Percentiles rank a stretch among this genome's conserved stretches.
phyloP scores from a whole-genome alignment of 2,888 invertebrate species.

The Nemotelus nigrinus region DNA sequence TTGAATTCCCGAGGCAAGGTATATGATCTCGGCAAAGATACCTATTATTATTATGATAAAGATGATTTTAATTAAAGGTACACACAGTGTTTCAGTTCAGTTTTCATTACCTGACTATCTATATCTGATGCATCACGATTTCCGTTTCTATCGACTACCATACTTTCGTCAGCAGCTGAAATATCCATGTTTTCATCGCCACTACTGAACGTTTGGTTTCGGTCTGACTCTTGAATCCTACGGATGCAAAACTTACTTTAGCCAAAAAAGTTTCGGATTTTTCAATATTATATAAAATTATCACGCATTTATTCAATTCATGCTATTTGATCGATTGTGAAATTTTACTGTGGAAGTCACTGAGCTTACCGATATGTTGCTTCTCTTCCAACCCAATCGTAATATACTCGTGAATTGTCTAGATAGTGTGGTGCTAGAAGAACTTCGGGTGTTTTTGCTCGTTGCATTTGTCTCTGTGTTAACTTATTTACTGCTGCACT shows the following conservation, averaged over 20 bases:
- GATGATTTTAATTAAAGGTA: background rate
- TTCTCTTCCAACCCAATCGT: conserved; percentile 66
- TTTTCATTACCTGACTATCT: conserved; percentile 73
- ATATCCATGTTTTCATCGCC: conserved; percentile 56
- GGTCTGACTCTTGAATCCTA: conserved; percentile 47
- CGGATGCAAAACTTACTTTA: background rate
- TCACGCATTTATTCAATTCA: background rate
- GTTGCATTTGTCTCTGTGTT: conserved; percentile 63
- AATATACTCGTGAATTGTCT: conserved; percentile 64
- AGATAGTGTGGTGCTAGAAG: conserved; percentile 80
- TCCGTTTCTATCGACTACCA: conserved; percentile 52
- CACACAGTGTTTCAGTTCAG: background rate
- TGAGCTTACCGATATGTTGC: conserved; percentile 49
- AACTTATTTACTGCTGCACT: conserved; percentile 50
- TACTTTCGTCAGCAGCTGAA: conserved; percentile 54
- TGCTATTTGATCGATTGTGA: background rate
- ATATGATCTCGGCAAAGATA: conserved; percentile 85
- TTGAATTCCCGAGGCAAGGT: conserved; percentile 87
- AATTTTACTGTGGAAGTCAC: background rate
- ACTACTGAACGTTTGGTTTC: conserved; percentile 52
- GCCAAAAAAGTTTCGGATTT: background rate
- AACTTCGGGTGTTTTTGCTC: conserved; percentile 81
- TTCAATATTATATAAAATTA: background rate
- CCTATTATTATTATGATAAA: conserved; percentile 65
- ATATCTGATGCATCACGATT: conserved; percentile 71